Evolutionary conservation across 2,797 vertebrate genomes (phyloP).

Genomic region (Sarcoramphus papa): DNA sequence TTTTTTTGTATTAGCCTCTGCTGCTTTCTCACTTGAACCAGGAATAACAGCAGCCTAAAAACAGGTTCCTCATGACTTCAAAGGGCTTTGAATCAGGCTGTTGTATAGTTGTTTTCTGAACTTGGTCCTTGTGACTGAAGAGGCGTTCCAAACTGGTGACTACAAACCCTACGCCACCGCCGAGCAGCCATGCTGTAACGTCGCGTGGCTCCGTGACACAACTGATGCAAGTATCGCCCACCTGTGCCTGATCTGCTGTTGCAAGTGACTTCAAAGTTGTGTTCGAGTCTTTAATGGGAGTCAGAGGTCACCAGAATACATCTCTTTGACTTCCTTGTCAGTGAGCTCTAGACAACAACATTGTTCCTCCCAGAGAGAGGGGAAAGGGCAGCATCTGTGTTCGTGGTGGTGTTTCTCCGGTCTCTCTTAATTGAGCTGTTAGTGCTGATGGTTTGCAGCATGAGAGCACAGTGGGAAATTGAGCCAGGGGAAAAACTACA

Average conservation of each 20-base stretch:
- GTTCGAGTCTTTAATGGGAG: not conserved
- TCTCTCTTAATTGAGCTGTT: not conserved
- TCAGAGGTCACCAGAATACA: not conserved
- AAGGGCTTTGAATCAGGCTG: not conserved
- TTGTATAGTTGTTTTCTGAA: rapidly evolving
- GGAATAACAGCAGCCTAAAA: not conserved
- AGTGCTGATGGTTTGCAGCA: not conserved
- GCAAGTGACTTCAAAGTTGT: not conserved
- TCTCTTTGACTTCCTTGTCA: not conserved
- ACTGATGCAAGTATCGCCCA: rapidly evolving
- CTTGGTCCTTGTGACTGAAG: rapidly evolving
- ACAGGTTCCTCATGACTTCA: not conserved
- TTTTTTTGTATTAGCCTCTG: not conserved
- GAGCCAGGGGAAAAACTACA: not conserved
- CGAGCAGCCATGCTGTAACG: rapidly evolving
- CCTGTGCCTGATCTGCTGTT: not conserved
- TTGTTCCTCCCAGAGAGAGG: not conserved
- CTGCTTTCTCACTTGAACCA: not conserved
- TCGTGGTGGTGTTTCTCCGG: not conserved
- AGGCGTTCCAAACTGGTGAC: rapidly evolving
- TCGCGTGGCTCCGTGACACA: rapidly evolving
- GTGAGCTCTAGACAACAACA: not conserved
- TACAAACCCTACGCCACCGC: rapidly evolving
- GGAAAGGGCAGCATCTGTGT: not conserved
- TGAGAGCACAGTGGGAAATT: not conserved